Base-by-base conservation (phyloP, 2,113 vertebrate species). In the Aleadryas rufinucha region DNA sequence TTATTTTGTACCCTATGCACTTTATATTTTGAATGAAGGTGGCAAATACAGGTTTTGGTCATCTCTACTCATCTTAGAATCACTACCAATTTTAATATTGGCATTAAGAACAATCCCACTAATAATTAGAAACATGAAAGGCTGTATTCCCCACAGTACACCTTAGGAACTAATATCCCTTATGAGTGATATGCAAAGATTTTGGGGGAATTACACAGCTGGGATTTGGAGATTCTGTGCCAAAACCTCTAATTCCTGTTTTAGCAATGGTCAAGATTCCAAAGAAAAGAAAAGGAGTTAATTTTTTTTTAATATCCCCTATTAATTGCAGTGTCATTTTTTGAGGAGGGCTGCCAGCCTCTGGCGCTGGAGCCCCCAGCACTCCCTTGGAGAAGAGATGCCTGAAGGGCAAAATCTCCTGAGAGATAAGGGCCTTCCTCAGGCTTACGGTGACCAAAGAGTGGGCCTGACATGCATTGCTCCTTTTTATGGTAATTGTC, bases 1-100 rank as follows among this genome's bases (percentile, higher is more conserved):
- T 87, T 97, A 66, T 86, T 95, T 95, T 96, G 87, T 94, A 76
- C 50, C 53, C 57, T 84, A 8, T 77, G 79, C 68, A 69, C 37
- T 81, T 95, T 35, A 77, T 3, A 44, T 84, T 89, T 89, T 81
- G 53, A 94, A 83, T 72, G 10, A 64, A 90, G 75, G 45, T 88
- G 41, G 28, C 22, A 82, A 82, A 72, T 72, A 54, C 42, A 79
- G 53, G 10, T 63, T 88, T 88, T 72, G n/a, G 13, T 77, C 49
- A 87, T 90, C 56, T 71, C 16, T 84, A 27, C 35, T 93, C 42
- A 65, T 85, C 85, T 78, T 61, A 78, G n/a, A 87, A 64, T 82
- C 4, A 6, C 37, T 42, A 56, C 41, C 50, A 56, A 30, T 95
- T 92, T 86, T 86, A 94, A 22, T 90, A 31, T 50, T 66, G 35